Percentiles rank a stretch among this genome's conserved stretches.
These are phyloP conservation scores for Perognathus longimembris DNA, from an alignment of 2,113 vertebrate genomes.

Conservation along the genomic window DNA sequence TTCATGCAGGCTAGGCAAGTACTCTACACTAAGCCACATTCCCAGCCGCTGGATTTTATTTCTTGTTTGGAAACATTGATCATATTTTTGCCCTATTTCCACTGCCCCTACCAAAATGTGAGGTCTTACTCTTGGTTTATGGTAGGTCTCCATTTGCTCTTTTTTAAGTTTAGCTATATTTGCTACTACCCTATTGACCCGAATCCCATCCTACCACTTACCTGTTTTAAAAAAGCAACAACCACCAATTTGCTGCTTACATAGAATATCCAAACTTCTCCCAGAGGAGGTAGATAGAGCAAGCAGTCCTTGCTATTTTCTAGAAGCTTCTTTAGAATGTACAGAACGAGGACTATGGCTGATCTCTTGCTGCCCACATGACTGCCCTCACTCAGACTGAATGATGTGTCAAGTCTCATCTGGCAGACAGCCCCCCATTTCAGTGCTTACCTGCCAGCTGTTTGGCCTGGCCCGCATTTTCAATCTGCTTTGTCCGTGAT, in stretches of 20 bases:
- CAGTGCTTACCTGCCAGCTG: constrained; percentile 87
- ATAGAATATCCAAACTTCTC: background rate
- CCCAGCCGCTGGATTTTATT: background rate
- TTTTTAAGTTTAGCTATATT: too few species aligned
- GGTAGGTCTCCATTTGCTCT: background rate
- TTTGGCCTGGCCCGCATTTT: constrained; percentile 83
- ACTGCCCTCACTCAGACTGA: too few species aligned
- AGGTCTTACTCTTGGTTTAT: background rate
- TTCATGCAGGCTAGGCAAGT: too few species aligned
- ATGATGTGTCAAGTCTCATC: too few species aligned
- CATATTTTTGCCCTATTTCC: background rate
- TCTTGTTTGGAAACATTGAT: background rate
- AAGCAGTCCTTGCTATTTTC: too few species aligned
- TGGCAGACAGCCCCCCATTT: too few species aligned
- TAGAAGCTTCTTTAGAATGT: background rate
- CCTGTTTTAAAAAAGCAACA: too few species aligned
- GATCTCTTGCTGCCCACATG: too few species aligned
- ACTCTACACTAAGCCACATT: too few species aligned
- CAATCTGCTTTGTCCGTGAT: constrained; percentile 90
- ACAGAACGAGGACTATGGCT: background rate
- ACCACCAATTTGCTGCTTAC: background rate
- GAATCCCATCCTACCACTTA: too few species aligned
- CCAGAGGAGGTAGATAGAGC: too few species aligned
- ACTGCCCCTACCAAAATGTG: background rate
- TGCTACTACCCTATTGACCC: too few species aligned